Conservation (phyloP, 2,797 vertebrate species). For the Pteronotus mesoamericanus region DNA sequence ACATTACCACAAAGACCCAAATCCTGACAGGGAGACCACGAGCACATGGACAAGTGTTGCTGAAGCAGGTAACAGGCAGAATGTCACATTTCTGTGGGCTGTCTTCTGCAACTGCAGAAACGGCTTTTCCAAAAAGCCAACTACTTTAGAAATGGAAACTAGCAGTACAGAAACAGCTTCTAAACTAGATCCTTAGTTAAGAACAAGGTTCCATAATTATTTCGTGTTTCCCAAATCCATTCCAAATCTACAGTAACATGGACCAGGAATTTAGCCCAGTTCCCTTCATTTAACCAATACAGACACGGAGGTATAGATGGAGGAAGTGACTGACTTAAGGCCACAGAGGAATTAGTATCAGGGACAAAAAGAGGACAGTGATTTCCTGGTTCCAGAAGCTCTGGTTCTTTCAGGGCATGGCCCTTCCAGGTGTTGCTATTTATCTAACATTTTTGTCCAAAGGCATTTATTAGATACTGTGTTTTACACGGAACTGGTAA, state of each 20-base stretch:
- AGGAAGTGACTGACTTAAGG: neutral
- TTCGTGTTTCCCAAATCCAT: neutral
- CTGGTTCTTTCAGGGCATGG: neutral
- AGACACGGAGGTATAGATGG: neutral
- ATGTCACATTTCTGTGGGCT: neutral
- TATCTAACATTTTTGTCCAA: neutral
- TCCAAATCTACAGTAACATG: neutral
- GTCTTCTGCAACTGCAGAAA: neutral
- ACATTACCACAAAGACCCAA: neutral
- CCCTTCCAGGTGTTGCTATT: neutral
- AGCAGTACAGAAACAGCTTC: neutral
- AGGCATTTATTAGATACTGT: neutral
- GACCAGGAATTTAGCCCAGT: neutral
- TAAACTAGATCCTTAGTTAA: neutral
- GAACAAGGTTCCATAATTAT: neutral
- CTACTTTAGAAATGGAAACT: conserved; percentile 47
- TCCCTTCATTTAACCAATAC: neutral
- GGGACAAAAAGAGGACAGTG: neutral
- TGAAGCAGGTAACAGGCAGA: neutral
- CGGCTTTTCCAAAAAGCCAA: neutral
- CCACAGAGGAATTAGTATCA: neutral
- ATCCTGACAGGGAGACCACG: neutral
- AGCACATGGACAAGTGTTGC: neutral
- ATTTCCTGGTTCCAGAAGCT: conserved; percentile 8
- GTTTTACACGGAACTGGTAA: neutral